Evolutionary conservation across 2,797 vertebrate species (phyloP).

Genomic region (Dryobates pubescens): DNA sequence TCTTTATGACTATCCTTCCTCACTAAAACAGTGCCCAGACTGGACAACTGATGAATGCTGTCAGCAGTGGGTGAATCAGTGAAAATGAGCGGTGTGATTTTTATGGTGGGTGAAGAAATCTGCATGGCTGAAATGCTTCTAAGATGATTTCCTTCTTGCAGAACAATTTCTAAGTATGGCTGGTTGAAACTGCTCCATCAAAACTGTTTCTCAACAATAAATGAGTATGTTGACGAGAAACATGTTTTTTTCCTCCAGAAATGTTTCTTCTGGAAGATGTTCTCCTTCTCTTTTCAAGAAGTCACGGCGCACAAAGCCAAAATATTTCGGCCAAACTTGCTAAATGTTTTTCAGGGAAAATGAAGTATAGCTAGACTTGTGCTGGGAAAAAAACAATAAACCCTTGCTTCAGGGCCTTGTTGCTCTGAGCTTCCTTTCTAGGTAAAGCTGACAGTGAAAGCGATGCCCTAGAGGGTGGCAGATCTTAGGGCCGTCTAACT

Average conservation of each 20-base stretch:
- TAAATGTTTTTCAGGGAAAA: background rate
- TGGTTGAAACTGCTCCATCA: conserved; percentile 22
- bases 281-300: background rate
- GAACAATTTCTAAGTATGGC: conserved; percentile 11
- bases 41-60: background rate
- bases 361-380: background rate
- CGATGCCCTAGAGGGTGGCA: background rate
- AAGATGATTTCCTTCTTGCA: background rate
- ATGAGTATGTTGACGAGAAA: conserved; percentile 10
- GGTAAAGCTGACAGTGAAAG: background rate
- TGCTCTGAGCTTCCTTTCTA: background rate
- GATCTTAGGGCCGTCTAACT: background rate
- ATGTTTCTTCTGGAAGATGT: conserved; percentile 9
- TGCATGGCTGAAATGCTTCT: conserved; percentile 34
- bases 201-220: conserved; percentile 44
- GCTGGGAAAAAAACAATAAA: background rate
- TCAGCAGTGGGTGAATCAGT: conserved; percentile 27
- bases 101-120: conserved; percentile 29
- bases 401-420: fast-evolving
- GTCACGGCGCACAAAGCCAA: background rate
- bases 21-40: background rate
- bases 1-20: background rate
- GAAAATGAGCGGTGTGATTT: conserved; percentile 7
- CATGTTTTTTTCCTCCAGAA: background rate
- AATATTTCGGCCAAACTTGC: background rate